phyloP scores from a whole-genome alignment of 2,797 vertebrate genomes.

The Pangasius krempfi region DNA sequence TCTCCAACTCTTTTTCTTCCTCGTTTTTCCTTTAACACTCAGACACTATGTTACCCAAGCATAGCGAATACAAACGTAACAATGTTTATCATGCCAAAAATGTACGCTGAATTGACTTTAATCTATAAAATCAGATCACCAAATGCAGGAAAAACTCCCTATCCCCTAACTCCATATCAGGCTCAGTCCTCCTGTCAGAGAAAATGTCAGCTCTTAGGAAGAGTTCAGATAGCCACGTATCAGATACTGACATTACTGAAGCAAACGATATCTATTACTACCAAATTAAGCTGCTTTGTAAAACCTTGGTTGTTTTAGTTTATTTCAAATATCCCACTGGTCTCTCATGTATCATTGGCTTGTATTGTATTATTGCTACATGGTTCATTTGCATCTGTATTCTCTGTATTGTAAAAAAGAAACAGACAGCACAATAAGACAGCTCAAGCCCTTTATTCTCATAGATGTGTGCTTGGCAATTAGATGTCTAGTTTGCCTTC shows the following conservation, averaged over 20 bases:
- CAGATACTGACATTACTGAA: not conserved
- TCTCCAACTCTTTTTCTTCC: not conserved
- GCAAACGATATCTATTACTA: not conserved
- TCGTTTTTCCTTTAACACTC: not conserved
- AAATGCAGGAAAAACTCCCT: not conserved
- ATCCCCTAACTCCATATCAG: not conserved
- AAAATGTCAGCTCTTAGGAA: not conserved
- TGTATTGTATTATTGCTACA: not conserved
- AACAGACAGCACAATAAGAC: not conserved
- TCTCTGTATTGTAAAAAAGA: not conserved
- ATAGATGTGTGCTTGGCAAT: conserved; percentile 58
- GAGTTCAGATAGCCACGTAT: not conserved
- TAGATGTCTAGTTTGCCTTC: conserved; percentile 63
- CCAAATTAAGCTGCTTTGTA: not conserved
- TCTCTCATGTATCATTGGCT: not conserved
- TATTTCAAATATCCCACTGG: not conserved
- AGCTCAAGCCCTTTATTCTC: conserved; percentile 25
- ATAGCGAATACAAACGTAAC: not conserved
- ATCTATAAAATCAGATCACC: not conserved
- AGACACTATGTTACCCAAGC: not conserved
- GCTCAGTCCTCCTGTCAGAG: too few relatives aligned
- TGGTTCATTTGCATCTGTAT: conserved; percentile 2
- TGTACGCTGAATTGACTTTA: not conserved
- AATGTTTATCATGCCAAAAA: not conserved
- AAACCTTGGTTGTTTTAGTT: not conserved